Percentiles rank a stretch among this genome's conserved stretches.
phyloP scores from a whole-genome alignment of 1,140 invertebrate species.

The Coelopa frigida region DNA sequence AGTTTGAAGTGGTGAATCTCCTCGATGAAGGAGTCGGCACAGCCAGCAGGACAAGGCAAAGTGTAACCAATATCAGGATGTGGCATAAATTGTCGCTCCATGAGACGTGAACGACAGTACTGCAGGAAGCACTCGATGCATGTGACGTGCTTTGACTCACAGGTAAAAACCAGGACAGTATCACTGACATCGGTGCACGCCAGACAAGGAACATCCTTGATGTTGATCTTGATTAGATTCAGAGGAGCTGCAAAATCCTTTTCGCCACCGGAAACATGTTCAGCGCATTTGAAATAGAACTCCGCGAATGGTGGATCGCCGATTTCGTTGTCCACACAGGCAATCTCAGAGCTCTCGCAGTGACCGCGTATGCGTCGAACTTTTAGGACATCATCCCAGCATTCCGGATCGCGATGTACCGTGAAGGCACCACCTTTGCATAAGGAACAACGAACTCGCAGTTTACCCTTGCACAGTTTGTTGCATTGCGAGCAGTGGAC shows the following conservation, averaged over 20 bases:
- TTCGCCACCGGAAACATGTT: slow-evolving; percentile 65
- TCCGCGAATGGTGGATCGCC: slow-evolving; percentile 57
- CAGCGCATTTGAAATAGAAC: slow-evolving; percentile 83
- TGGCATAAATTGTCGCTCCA: slow-evolving; percentile 67
- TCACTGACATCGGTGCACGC: slow-evolving; percentile 74
- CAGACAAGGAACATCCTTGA: slow-evolving; percentile 66
- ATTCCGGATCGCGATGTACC: slow-evolving; percentile 70
- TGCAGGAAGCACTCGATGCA: slow-evolving; percentile 77
- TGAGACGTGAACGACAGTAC: slow-evolving; percentile 63
- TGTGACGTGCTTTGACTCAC: slow-evolving; percentile 67
- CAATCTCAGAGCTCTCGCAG: slow-evolving; percentile 47
- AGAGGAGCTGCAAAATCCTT: slow-evolving; percentile 65
- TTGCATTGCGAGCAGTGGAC: slow-evolving; percentile 72
- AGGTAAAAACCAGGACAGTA: slow-evolving; percentile 74
- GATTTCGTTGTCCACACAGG: slow-evolving; percentile 42
- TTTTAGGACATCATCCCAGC: slow-evolving; percentile 74
- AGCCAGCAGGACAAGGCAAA: slow-evolving; percentile 73
- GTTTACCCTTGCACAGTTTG: slow-evolving; percentile 64
- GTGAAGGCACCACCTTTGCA: slow-evolving; percentile 79
- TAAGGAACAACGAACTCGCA: slow-evolving; percentile 66
- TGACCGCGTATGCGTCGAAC: slow-evolving; percentile 57
- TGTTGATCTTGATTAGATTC: slow-evolving; percentile 69
- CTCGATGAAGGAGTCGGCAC: slow-evolving; percentile 68
- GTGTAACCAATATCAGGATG: slow-evolving; percentile 71
- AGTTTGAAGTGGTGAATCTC: slow-evolving; percentile 82